phyloP scores from a whole-genome alignment of 2,888 invertebrate genomes.

The Tortricodes alternella region DNA sequence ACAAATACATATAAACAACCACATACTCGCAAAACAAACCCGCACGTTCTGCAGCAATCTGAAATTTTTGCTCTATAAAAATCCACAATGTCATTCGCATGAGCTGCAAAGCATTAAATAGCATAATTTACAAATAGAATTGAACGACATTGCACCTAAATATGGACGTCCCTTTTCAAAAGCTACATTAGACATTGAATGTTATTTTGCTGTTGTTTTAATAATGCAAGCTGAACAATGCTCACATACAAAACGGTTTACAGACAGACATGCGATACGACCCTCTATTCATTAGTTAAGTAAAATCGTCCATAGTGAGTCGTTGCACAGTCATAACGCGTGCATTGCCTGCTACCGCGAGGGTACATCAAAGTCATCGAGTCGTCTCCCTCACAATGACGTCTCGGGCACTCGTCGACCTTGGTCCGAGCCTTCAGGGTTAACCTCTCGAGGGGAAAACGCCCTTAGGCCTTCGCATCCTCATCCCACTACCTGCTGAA shows the following conservation, averaged over 20 bases:
- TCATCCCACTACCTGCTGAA: slow-evolving; percentile 57
- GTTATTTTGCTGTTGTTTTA: slow-evolving; percentile 6
- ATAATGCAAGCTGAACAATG: slow-evolving; percentile 16
- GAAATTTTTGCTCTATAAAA: background rate
- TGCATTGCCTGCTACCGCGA: slow-evolving; percentile 62
- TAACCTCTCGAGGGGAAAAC: slow-evolving; percentile 66
- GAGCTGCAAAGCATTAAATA: slow-evolving; percentile 8
- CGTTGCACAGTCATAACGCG: slow-evolving; percentile 53
- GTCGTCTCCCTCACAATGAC: slow-evolving; percentile 66
- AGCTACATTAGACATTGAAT: background rate
- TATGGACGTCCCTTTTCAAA: background rate
- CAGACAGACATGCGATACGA: slow-evolving; percentile 21
- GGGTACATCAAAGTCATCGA: slow-evolving; percentile 71
- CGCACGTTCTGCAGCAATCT: background rate
- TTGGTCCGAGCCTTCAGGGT: slow-evolving; percentile 63
- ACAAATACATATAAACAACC: background rate
- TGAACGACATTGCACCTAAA: background rate
- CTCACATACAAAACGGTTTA: slow-evolving; percentile 1
- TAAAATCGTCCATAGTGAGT: slow-evolving; percentile 25
- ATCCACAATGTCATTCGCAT: slow-evolving; percentile 17
- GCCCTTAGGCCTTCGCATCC: slow-evolving; percentile 59
- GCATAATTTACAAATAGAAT: background rate
- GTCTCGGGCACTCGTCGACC: slow-evolving; percentile 65
- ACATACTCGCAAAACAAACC: background rate
- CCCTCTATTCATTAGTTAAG: slow-evolving; percentile 29